A percentile compares a stretch with the other conserved stretches of the same genome.
Conservation (phyloP, 2,113 vertebrate species). For the Strix uralensis region DNA sequence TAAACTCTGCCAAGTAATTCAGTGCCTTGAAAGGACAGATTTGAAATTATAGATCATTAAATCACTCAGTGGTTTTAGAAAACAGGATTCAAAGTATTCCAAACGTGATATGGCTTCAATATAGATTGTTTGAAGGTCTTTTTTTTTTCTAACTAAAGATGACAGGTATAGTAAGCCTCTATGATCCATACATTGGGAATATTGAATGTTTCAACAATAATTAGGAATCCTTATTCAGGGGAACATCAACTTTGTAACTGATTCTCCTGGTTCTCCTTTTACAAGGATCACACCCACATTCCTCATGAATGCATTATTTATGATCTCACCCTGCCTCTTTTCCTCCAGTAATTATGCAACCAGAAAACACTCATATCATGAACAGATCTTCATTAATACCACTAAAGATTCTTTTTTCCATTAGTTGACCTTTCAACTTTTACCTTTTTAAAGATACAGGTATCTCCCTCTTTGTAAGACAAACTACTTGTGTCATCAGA, state of each 20-base stretch:
- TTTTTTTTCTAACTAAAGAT: not conserved
- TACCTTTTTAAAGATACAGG: not conserved
- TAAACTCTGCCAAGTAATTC: not conserved
- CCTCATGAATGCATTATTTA: not conserved
- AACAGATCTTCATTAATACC: not conserved
- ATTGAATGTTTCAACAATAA: not conserved
- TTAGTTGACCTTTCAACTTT: not conserved
- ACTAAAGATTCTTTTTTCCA: not conserved
- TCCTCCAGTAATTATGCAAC: not conserved
- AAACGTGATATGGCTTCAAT: not conserved
- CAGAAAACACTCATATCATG: not conserved
- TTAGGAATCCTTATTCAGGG: not conserved
- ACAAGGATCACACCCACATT: not conserved
- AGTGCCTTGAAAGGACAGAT: not conserved
- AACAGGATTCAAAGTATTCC: not conserved
- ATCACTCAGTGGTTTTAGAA: not conserved
- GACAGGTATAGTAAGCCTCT: not conserved
- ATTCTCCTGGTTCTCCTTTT: not conserved
- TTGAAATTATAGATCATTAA: not conserved
- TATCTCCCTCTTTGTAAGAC: not conserved
- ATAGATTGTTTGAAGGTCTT: not conserved
- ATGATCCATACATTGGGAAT: not conserved
- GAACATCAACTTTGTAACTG: not conserved
- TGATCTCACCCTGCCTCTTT: not conserved
- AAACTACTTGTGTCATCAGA: not conserved